These are phyloP conservation scores for Acanthiza pusilla DNA, from an alignment of 2,797 vertebrate genomes.

Conservation along the genomic window DNA sequence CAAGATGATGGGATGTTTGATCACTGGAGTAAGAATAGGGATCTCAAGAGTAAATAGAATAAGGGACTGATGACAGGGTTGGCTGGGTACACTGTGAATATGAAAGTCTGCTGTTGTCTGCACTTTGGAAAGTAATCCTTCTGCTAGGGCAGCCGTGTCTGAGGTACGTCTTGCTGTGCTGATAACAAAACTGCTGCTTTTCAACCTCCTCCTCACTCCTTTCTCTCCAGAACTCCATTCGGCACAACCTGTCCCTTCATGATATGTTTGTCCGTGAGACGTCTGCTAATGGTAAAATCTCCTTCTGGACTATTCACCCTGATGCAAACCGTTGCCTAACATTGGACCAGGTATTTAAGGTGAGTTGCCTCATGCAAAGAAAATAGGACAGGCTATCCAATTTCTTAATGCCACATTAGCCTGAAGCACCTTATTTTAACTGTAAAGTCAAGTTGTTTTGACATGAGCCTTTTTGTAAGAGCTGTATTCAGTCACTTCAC, in stretches of 20 bases:
- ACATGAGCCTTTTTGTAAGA: background rate
- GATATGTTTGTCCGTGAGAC: conserved; percentile 95
- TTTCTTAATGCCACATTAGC: background rate
- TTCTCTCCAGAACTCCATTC: conserved; percentile 89
- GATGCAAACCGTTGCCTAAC: conserved; percentile 92
- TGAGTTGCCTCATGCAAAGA: conserved; percentile 50
- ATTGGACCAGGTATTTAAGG: conserved; percentile 92
- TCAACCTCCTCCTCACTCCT: background rate
- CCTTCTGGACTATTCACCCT: conserved; percentile 96
- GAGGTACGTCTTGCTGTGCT: background rate
- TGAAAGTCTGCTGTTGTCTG: background rate
- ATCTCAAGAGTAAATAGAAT: background rate
- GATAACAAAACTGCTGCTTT: background rate
- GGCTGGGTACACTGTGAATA: background rate
- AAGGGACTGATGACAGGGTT: background rate
- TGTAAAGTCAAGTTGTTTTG: background rate
- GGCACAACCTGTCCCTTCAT: conserved; percentile 95
- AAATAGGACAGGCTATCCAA: background rate
- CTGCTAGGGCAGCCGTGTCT: background rate
- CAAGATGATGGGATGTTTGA: background rate
- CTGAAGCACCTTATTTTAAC: background rate
- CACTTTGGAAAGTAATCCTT: background rate
- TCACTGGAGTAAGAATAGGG: background rate
- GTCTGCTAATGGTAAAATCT: conserved; percentile 84
- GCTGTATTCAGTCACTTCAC: background rate